Conservation (phyloP, 1,140 invertebrate genomes). For the Frieseomelitta varia region DNA sequence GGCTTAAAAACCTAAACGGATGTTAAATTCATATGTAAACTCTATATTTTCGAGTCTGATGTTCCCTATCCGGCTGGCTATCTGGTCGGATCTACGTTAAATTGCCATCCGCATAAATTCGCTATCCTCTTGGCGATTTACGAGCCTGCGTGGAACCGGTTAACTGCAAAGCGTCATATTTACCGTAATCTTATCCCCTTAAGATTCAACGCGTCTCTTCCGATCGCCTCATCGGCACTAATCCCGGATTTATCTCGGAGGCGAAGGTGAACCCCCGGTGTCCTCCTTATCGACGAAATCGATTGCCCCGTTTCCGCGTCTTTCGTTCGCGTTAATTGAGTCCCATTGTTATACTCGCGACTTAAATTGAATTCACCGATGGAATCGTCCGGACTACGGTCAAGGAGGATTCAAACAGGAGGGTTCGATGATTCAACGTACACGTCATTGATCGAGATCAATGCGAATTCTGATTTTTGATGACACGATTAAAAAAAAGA, state of each 20-base stretch:
- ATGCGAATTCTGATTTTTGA: too few relatives aligned
- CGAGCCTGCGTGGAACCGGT: conserved; percentile 30
- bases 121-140: not conserved
- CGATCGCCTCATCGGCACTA: conserved; percentile 4
- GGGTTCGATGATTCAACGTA: too few relatives aligned
- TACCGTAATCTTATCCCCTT: conserved; percentile 27
- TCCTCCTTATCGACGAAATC: not conserved
- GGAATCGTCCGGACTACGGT: not conserved
- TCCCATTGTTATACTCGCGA: conserved; percentile 6
- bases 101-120: conserved; percentile 29
- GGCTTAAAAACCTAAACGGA: conserved; percentile 18
- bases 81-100: conserved; percentile 27
- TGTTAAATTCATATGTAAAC: conserved; percentile 41
- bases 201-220: not conserved
- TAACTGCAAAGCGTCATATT: conserved; percentile 36
- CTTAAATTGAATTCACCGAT: not conserved
- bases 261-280: not conserved
- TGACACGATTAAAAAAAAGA: too few relatives aligned
- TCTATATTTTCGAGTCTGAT: not conserved
- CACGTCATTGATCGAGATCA: too few relatives aligned
- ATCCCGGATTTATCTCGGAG: conserved; percentile 37
- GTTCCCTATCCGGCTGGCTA: not conserved
- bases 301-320: not conserved
- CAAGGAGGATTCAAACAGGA: not conserved
- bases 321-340: conserved; percentile 5